Conservation (phyloP, 2,888 invertebrate genomes). For the Dermolepida albohirtum region DNA sequence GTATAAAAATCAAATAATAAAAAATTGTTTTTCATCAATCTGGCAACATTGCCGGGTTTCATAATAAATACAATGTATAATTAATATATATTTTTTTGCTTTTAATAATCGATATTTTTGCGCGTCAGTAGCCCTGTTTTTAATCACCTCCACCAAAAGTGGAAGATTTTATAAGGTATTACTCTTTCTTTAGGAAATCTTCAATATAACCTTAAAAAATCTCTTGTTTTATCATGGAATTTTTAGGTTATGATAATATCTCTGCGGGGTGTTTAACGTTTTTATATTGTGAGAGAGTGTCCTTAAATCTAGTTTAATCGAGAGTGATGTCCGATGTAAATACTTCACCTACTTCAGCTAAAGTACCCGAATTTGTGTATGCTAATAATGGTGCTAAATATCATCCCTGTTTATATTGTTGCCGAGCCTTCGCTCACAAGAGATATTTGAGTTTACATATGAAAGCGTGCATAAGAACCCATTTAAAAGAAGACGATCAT, state of each 20-base stretch:
- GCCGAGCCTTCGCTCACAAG: constrained; percentile 50
- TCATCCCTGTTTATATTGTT: constrained; percentile 50
- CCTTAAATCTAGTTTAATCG: no score
- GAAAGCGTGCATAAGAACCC: constrained; percentile 41
- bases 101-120: constrained; percentile 8
- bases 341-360: constrained; percentile 2
- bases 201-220: no score
- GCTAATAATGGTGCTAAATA: constrained; percentile 50
- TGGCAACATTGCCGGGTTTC: neutral
- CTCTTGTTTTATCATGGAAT: no score
- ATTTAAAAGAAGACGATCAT: constrained; percentile 24
- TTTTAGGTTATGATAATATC: no score
- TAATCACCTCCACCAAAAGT: no score
- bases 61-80: neutral
- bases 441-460: constrained; percentile 46
- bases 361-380: constrained; percentile 48
- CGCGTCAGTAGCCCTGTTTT: neutral
- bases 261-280: no score
- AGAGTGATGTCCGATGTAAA: no score
- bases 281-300: no score
- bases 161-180: no score
- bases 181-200: no score
- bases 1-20: neutral
- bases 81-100: constrained; percentile 1
- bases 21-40: neutral